Evolutionary conservation across 2,113 vertebrate species (phyloP), one percentile per base, ranked within the genome.

Genomic region (Gracilinanus agilis): DNA sequence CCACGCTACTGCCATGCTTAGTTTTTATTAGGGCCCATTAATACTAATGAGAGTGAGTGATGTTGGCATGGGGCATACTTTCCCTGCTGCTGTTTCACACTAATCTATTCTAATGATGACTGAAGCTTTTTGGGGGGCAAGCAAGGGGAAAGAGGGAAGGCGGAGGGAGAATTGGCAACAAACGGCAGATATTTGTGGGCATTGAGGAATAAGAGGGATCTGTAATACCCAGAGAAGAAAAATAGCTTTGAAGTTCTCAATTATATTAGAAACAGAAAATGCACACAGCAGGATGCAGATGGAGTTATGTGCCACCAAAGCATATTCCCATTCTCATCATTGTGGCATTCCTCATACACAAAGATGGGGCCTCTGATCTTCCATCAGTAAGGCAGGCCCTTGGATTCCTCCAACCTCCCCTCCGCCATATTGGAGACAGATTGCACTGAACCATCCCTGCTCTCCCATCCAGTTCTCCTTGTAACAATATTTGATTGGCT

Each of bases 11-110:
- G 24, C 83, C 83, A 27, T 83, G 54, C 24, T 55, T 89, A 54
- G 44, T 24, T 49, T 93, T 58, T 90, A 67, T 53, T 93, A 90
- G n/a, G 44, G 89, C 88, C 49, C 55, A 44, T 90, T 93, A 90
- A 90, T 90, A 67, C 93, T 93, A 54, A 67, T 93, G 93, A 90
- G 23, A 61, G 44, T 67, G 89, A 90, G 49, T 90, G 89, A 54
- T 53, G 40, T n/a, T 61, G 89, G 55, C 56, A 40, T 49, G 53
- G 93, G 55, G 90, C 53, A 90, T 90, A 9, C 89, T 90, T 61
- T 67, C 55, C 9, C 89, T 89, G 29, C 24, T 11, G 54, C 58
- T 61, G 53, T 93, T 93, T 25, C 58, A 90, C 89, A 61, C 89
- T 29, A 90, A 90, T 90, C 93, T 40, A 21, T 90, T 58, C 55